These are phyloP conservation scores for Drosophila melanica DNA, from an alignment of 1,140 invertebrate species.

Conservation along the genomic window DNA sequence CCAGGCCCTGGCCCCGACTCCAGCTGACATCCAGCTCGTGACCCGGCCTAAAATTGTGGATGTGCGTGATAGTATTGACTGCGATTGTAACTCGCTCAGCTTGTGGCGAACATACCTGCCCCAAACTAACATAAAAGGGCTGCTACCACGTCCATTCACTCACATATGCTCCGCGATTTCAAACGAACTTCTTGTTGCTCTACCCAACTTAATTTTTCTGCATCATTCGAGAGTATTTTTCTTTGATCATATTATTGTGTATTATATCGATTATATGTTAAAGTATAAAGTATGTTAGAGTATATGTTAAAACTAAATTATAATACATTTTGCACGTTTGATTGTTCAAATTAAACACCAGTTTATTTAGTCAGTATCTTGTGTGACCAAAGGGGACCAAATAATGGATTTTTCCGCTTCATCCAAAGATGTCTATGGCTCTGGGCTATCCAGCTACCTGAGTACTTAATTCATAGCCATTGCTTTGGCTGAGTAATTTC, in stretches of 20 bases:
- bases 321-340: too few species aligned
- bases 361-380: background rate
- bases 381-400: background rate
- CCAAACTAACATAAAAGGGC: slow-evolving; percentile 31
- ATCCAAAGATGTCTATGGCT: background rate
- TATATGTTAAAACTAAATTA: too few species aligned
- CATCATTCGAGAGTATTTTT: too few species aligned
- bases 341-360: too few species aligned
- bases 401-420: background rate
- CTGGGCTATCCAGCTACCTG: slow-evolving; percentile 8
- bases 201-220: too few species aligned
- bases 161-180: slow-evolving; percentile 64
- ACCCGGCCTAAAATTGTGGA: slow-evolving; percentile 73
- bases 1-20: background rate
- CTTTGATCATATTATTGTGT: too few species aligned
- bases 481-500: slow-evolving; percentile 56
- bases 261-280: too few species aligned
- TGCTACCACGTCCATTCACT: slow-evolving; percentile 13
- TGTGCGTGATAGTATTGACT: slow-evolving; percentile 79
- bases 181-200: background rate
- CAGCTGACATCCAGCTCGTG: slow-evolving; percentile 28
- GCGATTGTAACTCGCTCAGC: slow-evolving; percentile 6
- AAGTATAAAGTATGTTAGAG: too few species aligned
- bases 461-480: slow-evolving; percentile 50
- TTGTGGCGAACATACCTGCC: slow-evolving; percentile 60